These are phyloP conservation scores for Gymnarchus niloticus DNA, from an alignment of 2,113 vertebrate species.

Conservation along the genomic window DNA sequence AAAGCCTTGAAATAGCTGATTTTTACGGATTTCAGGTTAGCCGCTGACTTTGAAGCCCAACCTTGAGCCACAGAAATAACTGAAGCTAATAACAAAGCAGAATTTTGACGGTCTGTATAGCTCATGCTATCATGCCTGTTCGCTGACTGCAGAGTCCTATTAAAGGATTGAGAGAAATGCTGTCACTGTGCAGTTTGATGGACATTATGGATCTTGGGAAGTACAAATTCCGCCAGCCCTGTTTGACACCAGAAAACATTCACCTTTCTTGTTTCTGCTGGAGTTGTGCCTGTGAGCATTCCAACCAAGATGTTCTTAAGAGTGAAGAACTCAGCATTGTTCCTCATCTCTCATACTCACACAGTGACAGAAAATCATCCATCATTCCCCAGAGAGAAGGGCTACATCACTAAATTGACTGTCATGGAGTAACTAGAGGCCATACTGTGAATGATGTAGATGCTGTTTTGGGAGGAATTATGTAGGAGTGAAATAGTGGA, in stretches of 20 bases:
- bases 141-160: neutral
- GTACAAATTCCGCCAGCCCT: neutral
- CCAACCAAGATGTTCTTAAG: neutral
- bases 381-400: neutral
- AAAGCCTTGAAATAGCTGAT: neutral
- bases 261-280: neutral
- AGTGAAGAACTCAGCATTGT: neutral
- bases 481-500: neutral
- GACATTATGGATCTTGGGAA: neutral
- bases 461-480: neutral
- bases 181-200: constrained; percentile 1
- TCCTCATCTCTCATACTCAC: neutral
- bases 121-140: neutral
- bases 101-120: neutral
- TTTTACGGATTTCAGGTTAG: neutral
- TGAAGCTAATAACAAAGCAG: neutral
- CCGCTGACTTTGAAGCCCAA: neutral
- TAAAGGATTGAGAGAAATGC: neutral
- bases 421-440: neutral
- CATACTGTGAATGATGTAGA: neutral
- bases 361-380: neutral
- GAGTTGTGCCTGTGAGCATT: neutral
- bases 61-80: neutral
- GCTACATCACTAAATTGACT: neutral
- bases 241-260: constrained; percentile 9